phyloP scores from a whole-genome alignment of 2,888 invertebrate genomes.

The Bedellia somnulentella region DNA sequence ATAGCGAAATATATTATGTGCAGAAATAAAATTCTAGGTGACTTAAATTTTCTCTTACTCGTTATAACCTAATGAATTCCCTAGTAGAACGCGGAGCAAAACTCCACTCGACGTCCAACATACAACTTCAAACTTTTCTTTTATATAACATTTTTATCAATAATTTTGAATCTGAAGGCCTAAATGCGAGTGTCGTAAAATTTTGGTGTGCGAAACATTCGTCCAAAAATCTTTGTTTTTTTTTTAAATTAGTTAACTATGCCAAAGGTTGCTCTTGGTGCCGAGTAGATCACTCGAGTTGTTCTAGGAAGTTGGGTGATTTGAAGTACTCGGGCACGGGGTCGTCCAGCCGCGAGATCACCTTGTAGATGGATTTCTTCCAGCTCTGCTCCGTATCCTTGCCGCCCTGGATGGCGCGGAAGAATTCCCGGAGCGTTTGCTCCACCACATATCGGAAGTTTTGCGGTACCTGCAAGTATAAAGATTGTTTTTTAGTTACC shows the following conservation, averaged over 20 bases:
- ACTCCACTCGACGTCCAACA: slow-evolving; percentile 43
- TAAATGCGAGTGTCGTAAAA: slow-evolving; percentile 69
- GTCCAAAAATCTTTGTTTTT: slow-evolving; percentile 30
- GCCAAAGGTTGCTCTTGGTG: slow-evolving; percentile 24
- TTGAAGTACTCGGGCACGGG: slow-evolving; percentile 99
- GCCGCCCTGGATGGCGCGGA: slow-evolving; percentile 94
- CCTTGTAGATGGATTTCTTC: slow-evolving; percentile 99
- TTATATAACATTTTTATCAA: slow-evolving; percentile 56
- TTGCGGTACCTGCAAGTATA: slow-evolving; percentile 88
- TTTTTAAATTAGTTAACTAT: slow-evolving; percentile 13
- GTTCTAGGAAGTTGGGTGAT: slow-evolving; percentile 98
- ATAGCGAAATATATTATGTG: slow-evolving; percentile 63
- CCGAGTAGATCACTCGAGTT: slow-evolving; percentile 78
- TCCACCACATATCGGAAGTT: slow-evolving; percentile 97
- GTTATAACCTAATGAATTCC: slow-evolving; percentile 55
- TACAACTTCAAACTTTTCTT: slow-evolving; percentile 42
- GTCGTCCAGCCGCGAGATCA: slow-evolving; percentile 98
- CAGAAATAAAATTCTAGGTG: slow-evolving; percentile 63
- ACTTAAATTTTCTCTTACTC: slow-evolving; percentile 60
- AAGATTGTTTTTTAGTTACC: too few species aligned
- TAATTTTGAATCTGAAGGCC: slow-evolving; percentile 68
- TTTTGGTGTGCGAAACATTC: slow-evolving; percentile 61
- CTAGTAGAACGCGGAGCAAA: slow-evolving; percentile 38
- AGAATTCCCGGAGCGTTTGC: slow-evolving; percentile 97
- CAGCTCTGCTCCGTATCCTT: slow-evolving; percentile 99